A percentile compares a stretch with the other conserved stretches of the same genome.
phyloP scores from a whole-genome alignment of 2,797 vertebrate genomes.

The Salmo trutta region DNA sequence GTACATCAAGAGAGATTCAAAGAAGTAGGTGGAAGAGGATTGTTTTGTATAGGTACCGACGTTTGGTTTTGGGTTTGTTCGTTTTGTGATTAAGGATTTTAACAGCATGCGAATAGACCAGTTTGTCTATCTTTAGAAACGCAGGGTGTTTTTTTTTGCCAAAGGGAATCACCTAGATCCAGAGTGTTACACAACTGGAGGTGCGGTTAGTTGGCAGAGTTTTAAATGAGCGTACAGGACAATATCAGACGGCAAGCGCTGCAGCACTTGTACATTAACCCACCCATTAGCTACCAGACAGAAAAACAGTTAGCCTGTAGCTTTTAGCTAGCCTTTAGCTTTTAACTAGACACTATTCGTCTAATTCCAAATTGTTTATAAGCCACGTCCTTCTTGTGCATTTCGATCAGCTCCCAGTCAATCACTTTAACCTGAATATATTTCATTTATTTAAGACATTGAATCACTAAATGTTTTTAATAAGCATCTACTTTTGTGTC shows the following conservation, averaged over 20 bases:
- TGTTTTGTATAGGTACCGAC: too few species aligned
- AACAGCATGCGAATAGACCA: conserved; percentile 69
- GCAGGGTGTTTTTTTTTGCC: conserved; percentile 56
- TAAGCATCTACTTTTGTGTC: background rate
- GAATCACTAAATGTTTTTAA: too few species aligned
- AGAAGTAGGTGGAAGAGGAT: too few species aligned
- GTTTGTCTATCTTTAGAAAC: conserved; percentile 77
- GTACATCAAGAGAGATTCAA: too few species aligned
- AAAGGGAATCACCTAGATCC: conserved; percentile 74
- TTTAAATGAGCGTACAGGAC: background rate
- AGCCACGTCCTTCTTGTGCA: background rate
- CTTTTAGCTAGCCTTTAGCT: background rate
- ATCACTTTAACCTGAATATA: too few species aligned
- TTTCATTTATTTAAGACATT: too few species aligned
- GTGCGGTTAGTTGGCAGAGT: conserved; percentile 42
- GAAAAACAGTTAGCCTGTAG: background rate
- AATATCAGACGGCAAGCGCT: background rate
- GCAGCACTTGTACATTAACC: background rate
- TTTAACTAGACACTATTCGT: too few species aligned
- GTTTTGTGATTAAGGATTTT: conserved; percentile 63
- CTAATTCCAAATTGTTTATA: too few species aligned
- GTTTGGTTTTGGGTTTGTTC: conserved; percentile 62
- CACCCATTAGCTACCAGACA: background rate
- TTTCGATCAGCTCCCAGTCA: background rate
- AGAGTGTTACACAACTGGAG: conserved; percentile 66